Conservation (phyloP, 1,140 invertebrate species). For the Samia ricini region DNA sequence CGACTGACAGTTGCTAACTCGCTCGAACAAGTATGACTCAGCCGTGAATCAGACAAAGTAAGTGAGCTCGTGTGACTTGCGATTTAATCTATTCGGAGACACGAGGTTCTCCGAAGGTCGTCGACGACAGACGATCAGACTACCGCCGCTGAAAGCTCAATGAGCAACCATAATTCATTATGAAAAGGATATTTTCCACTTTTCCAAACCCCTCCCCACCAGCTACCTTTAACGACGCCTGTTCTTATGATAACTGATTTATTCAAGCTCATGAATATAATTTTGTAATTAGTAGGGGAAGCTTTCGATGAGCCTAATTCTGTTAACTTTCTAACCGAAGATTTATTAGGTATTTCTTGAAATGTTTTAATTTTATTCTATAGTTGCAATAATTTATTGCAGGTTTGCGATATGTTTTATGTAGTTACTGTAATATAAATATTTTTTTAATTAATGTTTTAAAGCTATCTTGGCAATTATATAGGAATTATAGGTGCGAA, state of each 20-base stretch:
- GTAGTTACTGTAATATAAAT: too few species aligned
- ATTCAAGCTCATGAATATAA: slow-evolving; percentile 12
- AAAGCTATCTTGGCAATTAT: too few species aligned
- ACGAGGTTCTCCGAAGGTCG: slow-evolving; percentile 26
- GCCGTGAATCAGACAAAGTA: slow-evolving; percentile 44
- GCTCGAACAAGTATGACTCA: slow-evolving; percentile 36
- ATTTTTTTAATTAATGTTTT: too few species aligned
- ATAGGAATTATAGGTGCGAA: too few species aligned
- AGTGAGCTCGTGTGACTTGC: slow-evolving; percentile 18
- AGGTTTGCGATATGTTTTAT: too few species aligned
- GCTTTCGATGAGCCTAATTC: background rate
- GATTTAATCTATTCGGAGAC: background rate
- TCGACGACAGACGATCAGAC: slow-evolving; percentile 15
- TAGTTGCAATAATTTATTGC: too few species aligned
- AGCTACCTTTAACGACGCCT: slow-evolving; percentile 1
- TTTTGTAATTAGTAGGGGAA: background rate
- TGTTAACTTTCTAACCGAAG: background rate
- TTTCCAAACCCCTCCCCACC: slow-evolving; percentile 28
- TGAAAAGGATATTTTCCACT: slow-evolving; percentile 46
- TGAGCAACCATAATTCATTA: slow-evolving; percentile 49
- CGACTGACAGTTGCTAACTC: slow-evolving; percentile 34
- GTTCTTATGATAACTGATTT: slow-evolving; percentile 14
- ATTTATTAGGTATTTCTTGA: too few species aligned
- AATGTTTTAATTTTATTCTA: too few species aligned
- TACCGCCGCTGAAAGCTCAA: slow-evolving; percentile 49